Evolutionary conservation across 2,888 invertebrate genomes (phyloP), one percentile per base, ranked within the genome.

Genomic region (Sphinx pinastri): DNA sequence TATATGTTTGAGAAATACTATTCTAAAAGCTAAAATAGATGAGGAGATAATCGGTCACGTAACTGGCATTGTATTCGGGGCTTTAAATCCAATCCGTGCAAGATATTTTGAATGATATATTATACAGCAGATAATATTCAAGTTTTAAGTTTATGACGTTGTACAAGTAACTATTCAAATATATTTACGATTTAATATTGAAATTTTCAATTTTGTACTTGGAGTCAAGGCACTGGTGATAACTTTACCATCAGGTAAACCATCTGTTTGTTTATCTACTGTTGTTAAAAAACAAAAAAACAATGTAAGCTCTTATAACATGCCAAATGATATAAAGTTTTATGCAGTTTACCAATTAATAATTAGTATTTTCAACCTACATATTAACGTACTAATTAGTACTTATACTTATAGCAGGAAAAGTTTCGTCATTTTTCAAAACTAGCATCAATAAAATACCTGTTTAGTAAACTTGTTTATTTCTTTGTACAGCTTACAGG

Each of bases 1-100:
- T 76, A 86, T 80, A 84, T 73, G 84, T 82, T 84, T 74, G 72
- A 77, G 77, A 81, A 83, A 81, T 81, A 81, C 82, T 81, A 81
- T 83, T 86, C 82, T 85, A 85, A 88, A 85, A 84, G 79, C 80
- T 80, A 87, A 88, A 88, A 89, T 84, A 89, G 84, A 86, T 78
- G 83, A 84, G 79, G 75, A 80, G 78, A 84, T 88, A 89, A 88
- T 85, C 84, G 87, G 88, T 89, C 90, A 90, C 89, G 89, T 90
- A 89, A 85, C 78, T 77, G 79, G 76, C 81, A 81, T 83, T 82
- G 78, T 80, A 79, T 83, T 79, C 81, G 76, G 81, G 88, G 86
- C 88, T 90, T 89, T 88, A 84, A 89, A 89, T 88, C 85, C 82
- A 82, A 78, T 80, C 82, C 79, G 83, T 84, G 82, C 77, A n/a